A percentile compares a stretch with the other conserved stretches of the same genome.
phyloP scores from a whole-genome alignment of 2,797 vertebrate species.

The Alosa sapidissima region DNA sequence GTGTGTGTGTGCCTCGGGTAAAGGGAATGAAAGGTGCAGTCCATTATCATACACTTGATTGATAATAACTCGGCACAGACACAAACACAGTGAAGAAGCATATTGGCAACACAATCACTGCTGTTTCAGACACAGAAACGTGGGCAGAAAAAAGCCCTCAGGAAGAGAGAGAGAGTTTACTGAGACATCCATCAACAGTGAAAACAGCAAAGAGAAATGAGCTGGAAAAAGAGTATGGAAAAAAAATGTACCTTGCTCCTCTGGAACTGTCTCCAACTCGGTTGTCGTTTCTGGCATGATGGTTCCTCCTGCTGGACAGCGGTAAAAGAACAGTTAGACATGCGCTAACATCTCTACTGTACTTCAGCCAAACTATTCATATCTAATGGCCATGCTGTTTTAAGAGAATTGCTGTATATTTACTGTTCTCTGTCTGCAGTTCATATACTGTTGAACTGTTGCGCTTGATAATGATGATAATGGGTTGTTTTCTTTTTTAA shows the following conservation, averaged over 20 bases:
- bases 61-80: background rate
- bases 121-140: background rate
- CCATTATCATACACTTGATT: background rate
- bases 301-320: conserved; percentile 64
- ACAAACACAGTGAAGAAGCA: background rate
- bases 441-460: conserved; percentile 39
- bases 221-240: background rate
- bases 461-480: conserved; percentile 19
- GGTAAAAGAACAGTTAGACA: conserved; percentile 16
- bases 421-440: background rate
- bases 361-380: background rate
- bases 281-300: conserved; percentile 66
- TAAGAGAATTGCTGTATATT: background rate
- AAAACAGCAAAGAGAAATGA: background rate
- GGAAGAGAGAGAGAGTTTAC: background rate
- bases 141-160: background rate
- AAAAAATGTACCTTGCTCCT: conserved; percentile 54
- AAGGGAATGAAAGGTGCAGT: background rate
- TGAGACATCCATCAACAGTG: background rate
- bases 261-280: conserved; percentile 67
- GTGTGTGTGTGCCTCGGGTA: background rate
- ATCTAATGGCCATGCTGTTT: conserved; percentile 1
- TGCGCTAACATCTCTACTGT: background rate
- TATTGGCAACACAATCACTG: background rate
- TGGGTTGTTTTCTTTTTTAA: background rate